These are phyloP conservation scores for Trichopoda pennipes DNA, from an alignment of 2,888 invertebrate genomes.

Conservation along the genomic window DNA sequence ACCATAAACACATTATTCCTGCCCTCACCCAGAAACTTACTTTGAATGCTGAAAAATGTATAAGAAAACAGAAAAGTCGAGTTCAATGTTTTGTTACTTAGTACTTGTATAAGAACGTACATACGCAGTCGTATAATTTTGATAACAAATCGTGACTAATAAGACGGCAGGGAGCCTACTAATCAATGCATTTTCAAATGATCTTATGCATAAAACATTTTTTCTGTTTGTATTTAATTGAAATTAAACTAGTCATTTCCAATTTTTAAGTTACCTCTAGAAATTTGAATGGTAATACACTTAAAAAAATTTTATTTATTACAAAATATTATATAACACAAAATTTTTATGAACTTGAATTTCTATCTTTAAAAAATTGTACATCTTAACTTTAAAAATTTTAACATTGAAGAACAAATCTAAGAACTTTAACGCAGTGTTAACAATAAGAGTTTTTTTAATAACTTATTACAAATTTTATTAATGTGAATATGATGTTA, in stretches of 20 bases:
- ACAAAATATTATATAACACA: neutral
- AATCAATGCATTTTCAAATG: constrained; percentile 65
- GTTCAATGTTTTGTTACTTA: constrained; percentile 40
- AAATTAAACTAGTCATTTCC: constrained; percentile 57
- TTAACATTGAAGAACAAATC: too few relatives aligned
- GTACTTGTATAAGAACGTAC: constrained; percentile 25
- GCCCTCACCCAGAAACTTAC: constrained; percentile 17
- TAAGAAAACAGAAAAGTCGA: neutral
- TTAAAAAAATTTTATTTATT: constrained; percentile 14
- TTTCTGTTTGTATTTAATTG: constrained; percentile 22
- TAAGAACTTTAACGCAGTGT: too few relatives aligned
- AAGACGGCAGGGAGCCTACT: constrained; percentile 76
- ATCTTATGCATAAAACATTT: constrained; percentile 34
- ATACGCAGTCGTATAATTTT: constrained; percentile 34
- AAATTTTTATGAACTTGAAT: too few relatives aligned
- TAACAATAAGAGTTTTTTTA: too few relatives aligned
- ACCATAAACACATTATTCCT: constrained; percentile 52
- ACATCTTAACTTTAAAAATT: too few relatives aligned
- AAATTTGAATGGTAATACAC: constrained; percentile 36
- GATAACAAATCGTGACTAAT: constrained; percentile 79
- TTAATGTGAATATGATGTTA: too few relatives aligned
- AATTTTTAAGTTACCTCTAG: constrained; percentile 31
- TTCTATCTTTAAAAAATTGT: too few relatives aligned
- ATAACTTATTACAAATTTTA: too few relatives aligned
- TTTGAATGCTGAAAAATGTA: constrained; percentile 1